Conservation (phyloP, 1,140 invertebrate species). For the Meloidogyne hapla region DNA sequence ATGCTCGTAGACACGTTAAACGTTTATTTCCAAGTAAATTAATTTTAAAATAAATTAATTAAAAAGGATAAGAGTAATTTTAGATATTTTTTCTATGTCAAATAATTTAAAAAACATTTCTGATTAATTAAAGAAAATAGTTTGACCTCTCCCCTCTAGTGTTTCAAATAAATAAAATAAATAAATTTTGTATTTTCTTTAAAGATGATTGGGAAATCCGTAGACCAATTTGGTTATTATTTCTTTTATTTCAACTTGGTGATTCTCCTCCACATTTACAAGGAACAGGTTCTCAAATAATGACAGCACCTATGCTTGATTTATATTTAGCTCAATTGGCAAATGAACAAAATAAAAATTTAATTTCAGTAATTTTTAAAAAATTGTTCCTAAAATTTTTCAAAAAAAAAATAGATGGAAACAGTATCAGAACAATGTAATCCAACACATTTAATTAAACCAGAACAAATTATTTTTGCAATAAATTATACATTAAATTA, state of each 20-base stretch:
- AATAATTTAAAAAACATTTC: too few species aligned
- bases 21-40: slow-evolving; percentile 20
- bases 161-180: background rate
- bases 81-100: too few species aligned
- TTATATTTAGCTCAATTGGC: slow-evolving; percentile 41
- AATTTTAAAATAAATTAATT: background rate
- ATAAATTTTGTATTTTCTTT: background rate
- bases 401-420: slow-evolving; percentile 31
- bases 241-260: slow-evolving; percentile 48
- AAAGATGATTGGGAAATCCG: slow-evolving; percentile 40
- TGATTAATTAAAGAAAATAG: too few species aligned
- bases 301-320: slow-evolving; percentile 39
- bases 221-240: slow-evolving; percentile 45
- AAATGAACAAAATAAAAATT: slow-evolving; percentile 41
- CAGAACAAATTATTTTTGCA: slow-evolving; percentile 41
- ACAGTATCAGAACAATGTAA: slow-evolving; percentile 44
- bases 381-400: background rate
- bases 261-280: slow-evolving; percentile 19
- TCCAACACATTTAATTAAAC: slow-evolving; percentile 28
- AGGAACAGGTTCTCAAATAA: background rate
- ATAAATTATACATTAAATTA: slow-evolving; percentile 52
- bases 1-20: slow-evolving; percentile 12
- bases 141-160: too few species aligned
- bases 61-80: too few species aligned
- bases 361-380: slow-evolving; percentile 26